Evolutionary conservation across 2,888 invertebrate species (phyloP), one percentile per base, ranked within the genome.

Genomic region (Chrysina gloriosa): DNA sequence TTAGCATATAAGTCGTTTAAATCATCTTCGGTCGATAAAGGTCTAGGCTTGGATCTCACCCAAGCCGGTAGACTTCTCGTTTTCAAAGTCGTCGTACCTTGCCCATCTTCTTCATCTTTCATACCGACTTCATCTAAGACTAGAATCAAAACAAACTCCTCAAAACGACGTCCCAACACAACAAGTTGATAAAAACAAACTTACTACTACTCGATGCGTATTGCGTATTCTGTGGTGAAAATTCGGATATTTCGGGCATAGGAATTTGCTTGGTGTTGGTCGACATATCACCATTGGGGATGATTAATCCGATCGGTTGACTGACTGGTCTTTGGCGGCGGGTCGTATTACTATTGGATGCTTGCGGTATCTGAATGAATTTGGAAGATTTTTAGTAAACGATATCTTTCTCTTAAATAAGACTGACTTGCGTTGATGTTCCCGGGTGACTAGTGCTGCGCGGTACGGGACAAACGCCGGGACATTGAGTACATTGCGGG

Each of bases 21-120:
- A 75, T 90, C 90, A 72, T 90, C 90, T 77, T 89, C 89, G 0
- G 90, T 89, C 6, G 90, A 90, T 3, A 90, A 84, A 9, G 90
- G 90, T 36, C 90, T 84, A 21, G 89, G 89, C 78, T 89, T 89
- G n/a, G 89, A 88, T 31, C 91, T 84, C 29, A 91, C 88, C 86
- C 91, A 91, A 2, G 91, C 89, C 0, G 92, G 92, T 73, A 92
- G 83, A 74, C 91, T 91, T 52, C 91, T 84, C 0, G 91, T 91
- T 82, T 86, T 86, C 72, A 86, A 77, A 48, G 81, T 78, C 9
- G 82, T 80, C 70, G 81, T 79, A 84, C 88, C 77, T 82, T 81
- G 47, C 84, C 84, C 73, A 84, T 86, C 72, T 69, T 83, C 80
- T 56, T 82, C 84, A 31, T 81, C 81, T 76, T 78, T 80, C 6